Conservation (phyloP, 2,888 invertebrate genomes). For the Apamea sordens region DNA sequence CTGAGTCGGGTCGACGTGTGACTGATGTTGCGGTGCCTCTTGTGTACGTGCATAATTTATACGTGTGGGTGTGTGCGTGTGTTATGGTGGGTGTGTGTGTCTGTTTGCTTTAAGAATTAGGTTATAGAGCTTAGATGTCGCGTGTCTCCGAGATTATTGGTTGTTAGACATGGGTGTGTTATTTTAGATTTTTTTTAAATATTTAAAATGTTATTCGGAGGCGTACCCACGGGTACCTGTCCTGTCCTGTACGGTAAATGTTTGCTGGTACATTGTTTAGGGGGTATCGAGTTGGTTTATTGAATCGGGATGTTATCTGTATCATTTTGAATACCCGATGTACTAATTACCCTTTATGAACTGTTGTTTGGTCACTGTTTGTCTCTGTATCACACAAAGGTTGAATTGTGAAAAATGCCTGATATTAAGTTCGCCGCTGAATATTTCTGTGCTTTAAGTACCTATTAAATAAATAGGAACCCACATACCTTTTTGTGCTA, state of each 20-base stretch:
- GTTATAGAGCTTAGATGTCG: constrained; percentile 48
- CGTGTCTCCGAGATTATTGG: constrained; percentile 34
- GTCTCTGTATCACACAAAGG: too few relatives aligned
- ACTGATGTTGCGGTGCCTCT: constrained; percentile 74
- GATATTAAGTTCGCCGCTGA: neutral
- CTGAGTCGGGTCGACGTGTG: constrained; percentile 75
- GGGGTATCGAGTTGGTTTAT: neutral
- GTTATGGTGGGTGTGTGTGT: constrained; percentile 19
- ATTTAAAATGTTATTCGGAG: neutral
- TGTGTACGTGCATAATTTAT: constrained; percentile 71
- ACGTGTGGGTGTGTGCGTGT: constrained; percentile 26
- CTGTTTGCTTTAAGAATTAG: constrained; percentile 50
- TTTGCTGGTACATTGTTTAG: neutral
- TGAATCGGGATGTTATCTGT: too few relatives aligned
- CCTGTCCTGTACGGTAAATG: neutral
- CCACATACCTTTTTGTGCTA: neutral
- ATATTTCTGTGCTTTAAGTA: neutral
- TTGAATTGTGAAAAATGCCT: too few relatives aligned
- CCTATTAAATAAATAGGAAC: neutral
- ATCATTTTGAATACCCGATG: neutral
- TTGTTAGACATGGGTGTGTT: constrained; percentile 41
- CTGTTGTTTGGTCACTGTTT: neutral
- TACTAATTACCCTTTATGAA: neutral
- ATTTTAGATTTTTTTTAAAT: constrained; percentile 13
- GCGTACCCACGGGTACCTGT: neutral